Evolutionary conservation across 2,113 vertebrate genomes (phyloP), one percentile per base, ranked within the genome.

Genomic region (Pachyramphus minor): DNA sequence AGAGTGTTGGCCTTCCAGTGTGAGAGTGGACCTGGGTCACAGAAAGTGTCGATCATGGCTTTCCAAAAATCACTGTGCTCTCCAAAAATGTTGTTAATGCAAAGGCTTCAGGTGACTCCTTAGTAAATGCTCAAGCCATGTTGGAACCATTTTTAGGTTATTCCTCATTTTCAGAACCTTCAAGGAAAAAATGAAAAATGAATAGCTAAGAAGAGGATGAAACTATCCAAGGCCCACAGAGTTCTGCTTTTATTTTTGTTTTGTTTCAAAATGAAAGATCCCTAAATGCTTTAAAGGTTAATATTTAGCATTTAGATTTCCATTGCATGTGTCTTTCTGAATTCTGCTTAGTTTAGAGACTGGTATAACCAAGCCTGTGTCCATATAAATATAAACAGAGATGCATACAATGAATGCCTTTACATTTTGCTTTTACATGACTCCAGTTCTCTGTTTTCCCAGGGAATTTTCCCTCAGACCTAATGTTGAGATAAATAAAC

Each of bases 401-500:
- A 58, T 21, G 3, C 37, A 74, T 55, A 19, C 27, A 79, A 89
- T 14, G 20, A 80, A 3, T 20, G 30, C 47, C 68, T 92, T 69
- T 35, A 89, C 16, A 30, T 74, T 87, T 77, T 88, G 50, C 74
- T 90, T 91, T 90, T 62, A 24, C 5, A 21, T 91, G 1, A 67
- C 31, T 35, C 52, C 28, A 37, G 18, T 19, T n/a, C 44, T 77
- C 76, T 72, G 55, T 83, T 96, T 97, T 94, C 50, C 42, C 67
- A 75, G 47, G 82, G 59, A 28, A 87, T 91, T 90, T 88, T 39
- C 45, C 58, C 22, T 81, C 25, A 86, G 92, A 88, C 49, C 18
- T 73, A 84, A 27, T 19, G 87, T 92, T 96, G 76, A 83, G 49
- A 93, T 81, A 90, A 87, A 92, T 83, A 94, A 89, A 90, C 62